A percentile compares a stretch with the other conserved stretches of the same genome.
These are phyloP conservation scores for Cylas formicarius DNA, from an alignment of 1,140 invertebrate species.

Conservation along the genomic window DNA sequence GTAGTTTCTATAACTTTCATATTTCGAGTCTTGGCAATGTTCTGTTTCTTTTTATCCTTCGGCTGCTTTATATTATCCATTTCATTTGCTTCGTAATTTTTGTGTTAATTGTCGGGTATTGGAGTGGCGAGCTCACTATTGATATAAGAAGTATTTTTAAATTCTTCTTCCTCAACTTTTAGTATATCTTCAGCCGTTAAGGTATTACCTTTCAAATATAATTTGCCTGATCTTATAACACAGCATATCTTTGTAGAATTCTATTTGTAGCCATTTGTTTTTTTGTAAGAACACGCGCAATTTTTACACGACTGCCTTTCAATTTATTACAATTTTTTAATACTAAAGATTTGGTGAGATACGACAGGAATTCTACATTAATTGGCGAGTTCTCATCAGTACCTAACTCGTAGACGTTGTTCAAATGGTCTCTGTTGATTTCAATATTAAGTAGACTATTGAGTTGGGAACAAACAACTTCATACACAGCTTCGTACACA, in stretches of 20 bases:
- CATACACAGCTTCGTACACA: too few species aligned
- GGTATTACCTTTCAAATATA: conserved; percentile 1
- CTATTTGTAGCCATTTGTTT: background rate
- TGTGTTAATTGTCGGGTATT: too few species aligned
- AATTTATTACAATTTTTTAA: background rate
- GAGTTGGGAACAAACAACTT: background rate
- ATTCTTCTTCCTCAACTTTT: too few species aligned
- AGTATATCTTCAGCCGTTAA: background rate
- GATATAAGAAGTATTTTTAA: too few species aligned
- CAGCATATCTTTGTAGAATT: background rate
- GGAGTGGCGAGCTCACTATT: too few species aligned
- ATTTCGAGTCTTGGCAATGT: too few species aligned
- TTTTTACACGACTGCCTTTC: background rate
- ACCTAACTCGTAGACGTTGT: background rate
- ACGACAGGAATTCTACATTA: conserved; percentile 4
- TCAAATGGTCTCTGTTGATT: background rate
- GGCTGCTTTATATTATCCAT: too few species aligned
- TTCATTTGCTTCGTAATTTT: too few species aligned
- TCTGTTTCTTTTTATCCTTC: too few species aligned
- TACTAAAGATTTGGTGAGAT: background rate
- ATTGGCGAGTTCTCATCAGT: background rate
- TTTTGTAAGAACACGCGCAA: conserved; percentile 1
- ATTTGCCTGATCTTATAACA: background rate
- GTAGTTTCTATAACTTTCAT: too few species aligned
- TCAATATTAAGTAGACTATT: conserved; percentile 5